Evolutionary conservation across 2,888 invertebrate species (phyloP).

Genomic region (Maniola hyperantus): DNA sequence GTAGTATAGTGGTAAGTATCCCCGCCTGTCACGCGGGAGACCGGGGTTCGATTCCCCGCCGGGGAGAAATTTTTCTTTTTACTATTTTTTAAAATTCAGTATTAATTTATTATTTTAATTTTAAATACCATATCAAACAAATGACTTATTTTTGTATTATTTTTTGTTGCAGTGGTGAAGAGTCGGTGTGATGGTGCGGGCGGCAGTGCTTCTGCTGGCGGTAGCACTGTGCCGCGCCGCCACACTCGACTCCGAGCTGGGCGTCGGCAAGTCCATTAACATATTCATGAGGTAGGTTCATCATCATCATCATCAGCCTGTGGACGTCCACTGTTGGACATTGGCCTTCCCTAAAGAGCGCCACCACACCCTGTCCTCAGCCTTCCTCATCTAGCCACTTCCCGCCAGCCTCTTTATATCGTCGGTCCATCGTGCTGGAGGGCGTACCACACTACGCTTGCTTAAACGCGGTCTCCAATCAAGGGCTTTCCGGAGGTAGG

Average conservation of each 20-base stretch:
- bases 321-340: no score
- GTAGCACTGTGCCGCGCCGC: constrained; percentile 84
- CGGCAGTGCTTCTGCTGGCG: constrained; percentile 79
- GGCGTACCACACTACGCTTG: no score
- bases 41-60: constrained; percentile 84
- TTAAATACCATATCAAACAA: neutral
- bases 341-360: no score
- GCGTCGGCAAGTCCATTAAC: constrained; percentile 92
- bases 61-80: constrained; percentile 47
- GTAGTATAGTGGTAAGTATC: constrained; percentile 84
- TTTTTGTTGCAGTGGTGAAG: constrained; percentile 51
- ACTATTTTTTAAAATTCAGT: no score
- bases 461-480: no score
- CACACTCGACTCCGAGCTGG: constrained; percentile 80
- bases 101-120: neutral
- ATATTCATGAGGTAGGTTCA: constrained; percentile 85
- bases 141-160: neutral
- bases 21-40: constrained; percentile 84
- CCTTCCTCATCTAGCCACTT: no score
- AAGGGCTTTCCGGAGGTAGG: no score
- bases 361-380: no score
- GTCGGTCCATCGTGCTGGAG: no score
- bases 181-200: constrained; percentile 74
- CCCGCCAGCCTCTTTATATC: no score
- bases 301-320: no score